Conservation (phyloP, 2,888 invertebrate species). For the Tiliacea citrago region DNA sequence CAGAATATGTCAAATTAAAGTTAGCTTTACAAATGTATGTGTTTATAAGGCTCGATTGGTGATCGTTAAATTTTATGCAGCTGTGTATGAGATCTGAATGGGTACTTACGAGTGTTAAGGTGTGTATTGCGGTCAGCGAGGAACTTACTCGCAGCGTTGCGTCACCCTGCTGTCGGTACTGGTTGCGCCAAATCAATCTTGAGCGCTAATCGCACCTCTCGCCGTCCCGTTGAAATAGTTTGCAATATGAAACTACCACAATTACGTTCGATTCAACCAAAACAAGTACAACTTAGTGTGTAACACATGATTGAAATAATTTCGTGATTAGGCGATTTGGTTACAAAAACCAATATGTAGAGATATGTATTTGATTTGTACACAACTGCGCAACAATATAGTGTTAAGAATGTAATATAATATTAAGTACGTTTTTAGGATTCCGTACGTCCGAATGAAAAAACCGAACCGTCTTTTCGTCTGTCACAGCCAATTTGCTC, state of each 20-base stretch:
- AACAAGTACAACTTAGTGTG: conserved; percentile 64
- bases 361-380: conserved; percentile 26
- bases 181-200: conserved; percentile 86
- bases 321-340: conserved; percentile 30
- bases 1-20: conserved; percentile 56
- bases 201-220: conserved; percentile 80
- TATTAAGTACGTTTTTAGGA: neutral
- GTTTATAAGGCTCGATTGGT: conserved; percentile 66
- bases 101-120: conserved; percentile 74
- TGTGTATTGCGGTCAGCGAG: conserved; percentile 82
- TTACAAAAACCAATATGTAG: conserved; percentile 26
- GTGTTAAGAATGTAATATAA: neutral
- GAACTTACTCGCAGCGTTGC: conserved; percentile 75
- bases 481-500: no score
- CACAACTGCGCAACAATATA: conserved; percentile 17
- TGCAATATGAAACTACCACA: conserved; percentile 70
- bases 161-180: conserved; percentile 76
- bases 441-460: no score
- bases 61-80: conserved; percentile 68
- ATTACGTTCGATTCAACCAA: conserved; percentile 57
- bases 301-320: conserved; percentile 50
- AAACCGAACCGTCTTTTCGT: no score
- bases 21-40: conserved; percentile 48
- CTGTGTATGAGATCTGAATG: conserved; percentile 74
- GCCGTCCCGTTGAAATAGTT: conserved; percentile 74